Evolutionary conservation across 2,797 vertebrate species (phyloP), one percentile per base, ranked within the genome.

Genomic region (Meriones psammophilus): DNA sequence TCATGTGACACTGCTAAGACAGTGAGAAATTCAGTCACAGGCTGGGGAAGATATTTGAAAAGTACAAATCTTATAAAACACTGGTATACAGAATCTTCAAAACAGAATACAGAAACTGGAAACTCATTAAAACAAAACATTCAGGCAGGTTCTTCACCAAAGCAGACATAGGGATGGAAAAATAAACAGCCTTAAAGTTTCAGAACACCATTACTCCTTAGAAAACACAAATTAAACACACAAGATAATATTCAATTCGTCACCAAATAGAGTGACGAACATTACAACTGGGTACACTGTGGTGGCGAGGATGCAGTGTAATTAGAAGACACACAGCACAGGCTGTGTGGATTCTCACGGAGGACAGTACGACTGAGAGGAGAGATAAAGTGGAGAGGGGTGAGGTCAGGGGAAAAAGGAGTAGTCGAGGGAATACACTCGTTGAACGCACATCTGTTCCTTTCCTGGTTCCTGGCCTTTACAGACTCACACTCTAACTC

Each of bases 401-500:
- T 7, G 6, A 36, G 28, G 26, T n/a, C 14, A 6, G 36, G 24
- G 54, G 66, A 20, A 86, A 80, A 50, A 85, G 62, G 22, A 20
- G 39, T 74, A 46, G 58, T 46, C 7, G 62, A 79, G 10, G 46
- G 7, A 18, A 84, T 22, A 73, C 22, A 68, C 69, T n/a, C 7
- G 69, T 42, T 62, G 13, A 42, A 80, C 17, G 8, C 39, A 50
- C 58, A 77, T 66, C 88, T 89, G 73, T 66, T 89, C 28, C 58
- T 78, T 42, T 60, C 86, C 74, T 88, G 69, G n/a, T 88, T 88
- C 68, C 68, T 73, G 68, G 68, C 68, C 68, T 88, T 73, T 58
- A 88, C 68, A 88, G 85, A 73, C 68, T 88, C 68, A 69, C 84
- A 86, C 64, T 71, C 84, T 87, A 39, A 71, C 84, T 87, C 60